phyloP scores from a whole-genome alignment of 2,888 invertebrate species.

The Brachypterus glaber region DNA sequence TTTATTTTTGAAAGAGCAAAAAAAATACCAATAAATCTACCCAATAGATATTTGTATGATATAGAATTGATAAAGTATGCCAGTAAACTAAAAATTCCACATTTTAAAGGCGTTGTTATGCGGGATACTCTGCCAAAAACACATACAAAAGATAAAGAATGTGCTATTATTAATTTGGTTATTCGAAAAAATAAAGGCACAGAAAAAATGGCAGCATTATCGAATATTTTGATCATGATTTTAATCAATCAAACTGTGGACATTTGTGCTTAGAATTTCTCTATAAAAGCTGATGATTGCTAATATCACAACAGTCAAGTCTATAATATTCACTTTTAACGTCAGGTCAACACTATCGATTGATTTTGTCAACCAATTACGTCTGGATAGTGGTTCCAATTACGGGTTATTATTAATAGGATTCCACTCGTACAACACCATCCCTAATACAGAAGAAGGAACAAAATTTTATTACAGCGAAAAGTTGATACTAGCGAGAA shows the following conservation, averaged over 20 bases:
- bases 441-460: constrained; percentile 32
- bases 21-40: constrained; percentile 17
- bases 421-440: constrained; percentile 11
- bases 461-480: constrained; percentile 28
- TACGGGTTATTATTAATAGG: constrained; percentile 2
- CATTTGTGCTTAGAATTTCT: constrained; percentile 21
- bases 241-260: constrained; percentile 14
- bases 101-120: constrained; percentile 21
- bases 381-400: constrained; percentile 1
- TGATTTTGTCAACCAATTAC: constrained; percentile 2
- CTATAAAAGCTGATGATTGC: too few species aligned
- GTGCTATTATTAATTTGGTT: constrained; percentile 15
- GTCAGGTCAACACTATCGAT: too few species aligned
- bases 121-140: constrained; percentile 13
- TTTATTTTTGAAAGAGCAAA: constrained; percentile 16
- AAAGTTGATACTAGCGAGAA: background rate
- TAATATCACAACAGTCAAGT: too few species aligned
- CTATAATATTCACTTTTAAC: too few species aligned
- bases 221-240: constrained; percentile 11
- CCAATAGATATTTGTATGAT: constrained; percentile 14
- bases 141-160: constrained; percentile 5
- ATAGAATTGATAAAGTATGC: constrained; percentile 15
- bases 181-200: constrained; percentile 3
- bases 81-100: constrained; percentile 12
- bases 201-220: too few species aligned